Percentiles rank a stretch among this genome's conserved stretches.
phyloP scores from a whole-genome alignment of 2,113 vertebrate genomes.

The Archilochus colubris region DNA sequence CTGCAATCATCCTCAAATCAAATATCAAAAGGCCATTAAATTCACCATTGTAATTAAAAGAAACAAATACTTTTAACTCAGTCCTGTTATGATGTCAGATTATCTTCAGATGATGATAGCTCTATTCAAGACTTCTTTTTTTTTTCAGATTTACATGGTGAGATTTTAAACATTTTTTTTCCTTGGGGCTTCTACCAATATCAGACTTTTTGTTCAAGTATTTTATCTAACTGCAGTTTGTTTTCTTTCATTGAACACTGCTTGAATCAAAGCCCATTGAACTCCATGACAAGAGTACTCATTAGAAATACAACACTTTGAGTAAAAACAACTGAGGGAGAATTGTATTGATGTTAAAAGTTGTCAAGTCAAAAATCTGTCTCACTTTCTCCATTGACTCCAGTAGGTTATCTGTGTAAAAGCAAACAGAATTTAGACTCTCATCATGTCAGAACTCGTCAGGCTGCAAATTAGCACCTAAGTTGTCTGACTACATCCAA shows the following conservation, averaged over 20 bases:
- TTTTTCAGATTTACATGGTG: not conserved
- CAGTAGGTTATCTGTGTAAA: not conserved
- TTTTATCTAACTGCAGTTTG: not conserved
- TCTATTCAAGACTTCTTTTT: not conserved
- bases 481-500: not conserved
- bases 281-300: not conserved
- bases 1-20: not conserved
- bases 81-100: not conserved
- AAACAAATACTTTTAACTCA: not conserved
- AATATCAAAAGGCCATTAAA: not conserved
- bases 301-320: not conserved
- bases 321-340: not conserved
- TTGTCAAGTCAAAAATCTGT: not conserved
- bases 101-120: not conserved
- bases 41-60: not conserved
- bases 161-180: not conserved
- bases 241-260: not conserved
- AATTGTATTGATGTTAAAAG: not conserved
- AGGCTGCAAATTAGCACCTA: conserved; percentile 20
- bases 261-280: not conserved
- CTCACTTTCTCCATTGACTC: not conserved
- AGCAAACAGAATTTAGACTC: conserved; percentile 6
- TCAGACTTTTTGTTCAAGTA: not conserved
- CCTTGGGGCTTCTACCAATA: not conserved
- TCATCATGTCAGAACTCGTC: conserved; percentile 2